These are phyloP conservation scores for Fulmarus glacialis DNA, from an alignment of 2,113 vertebrate genomes.

Conservation along the genomic window DNA sequence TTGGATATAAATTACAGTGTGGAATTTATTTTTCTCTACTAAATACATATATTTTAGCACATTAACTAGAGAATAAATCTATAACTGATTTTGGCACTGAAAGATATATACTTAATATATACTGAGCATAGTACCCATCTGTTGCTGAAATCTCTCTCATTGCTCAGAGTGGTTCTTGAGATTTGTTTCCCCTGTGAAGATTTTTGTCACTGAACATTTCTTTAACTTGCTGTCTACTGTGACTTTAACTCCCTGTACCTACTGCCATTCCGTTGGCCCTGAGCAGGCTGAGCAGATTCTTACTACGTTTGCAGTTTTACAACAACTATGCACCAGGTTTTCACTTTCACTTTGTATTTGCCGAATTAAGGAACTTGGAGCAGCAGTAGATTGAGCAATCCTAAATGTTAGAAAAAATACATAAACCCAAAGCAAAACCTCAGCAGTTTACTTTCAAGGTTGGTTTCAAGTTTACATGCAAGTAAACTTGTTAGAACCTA, in stretches of 20 bases:
- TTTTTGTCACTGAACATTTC: not conserved
- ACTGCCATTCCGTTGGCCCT: not conserved
- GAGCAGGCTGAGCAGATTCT: not conserved
- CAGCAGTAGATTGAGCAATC: conserved; percentile 64
- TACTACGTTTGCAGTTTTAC: not conserved
- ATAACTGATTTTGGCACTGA: not conserved
- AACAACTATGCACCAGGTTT: not conserved
- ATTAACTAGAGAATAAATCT: not conserved
- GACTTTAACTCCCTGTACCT: not conserved
- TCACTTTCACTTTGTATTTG: conserved; percentile 30
- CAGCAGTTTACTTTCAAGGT: conserved; percentile 63
- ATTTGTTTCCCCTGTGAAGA: not conserved
- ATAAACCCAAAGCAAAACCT: conserved; percentile 26
- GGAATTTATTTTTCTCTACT: not conserved
- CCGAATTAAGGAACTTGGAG: conserved; percentile 19
- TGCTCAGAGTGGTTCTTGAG: not conserved
- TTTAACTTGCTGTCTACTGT: not conserved
- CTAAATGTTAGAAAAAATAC: not conserved
- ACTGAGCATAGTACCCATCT: not conserved
- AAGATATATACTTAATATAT: not conserved
- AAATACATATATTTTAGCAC: not conserved
- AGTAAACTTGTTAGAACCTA: conserved; percentile 63
- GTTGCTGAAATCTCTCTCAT: not conserved
- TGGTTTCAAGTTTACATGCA: conserved; percentile 24
- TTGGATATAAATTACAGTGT: not conserved